A percentile compares a stretch with the other conserved stretches of the same genome.
phyloP scores from a whole-genome alignment of 2,888 invertebrate genomes.

The Brachycybe producta region DNA sequence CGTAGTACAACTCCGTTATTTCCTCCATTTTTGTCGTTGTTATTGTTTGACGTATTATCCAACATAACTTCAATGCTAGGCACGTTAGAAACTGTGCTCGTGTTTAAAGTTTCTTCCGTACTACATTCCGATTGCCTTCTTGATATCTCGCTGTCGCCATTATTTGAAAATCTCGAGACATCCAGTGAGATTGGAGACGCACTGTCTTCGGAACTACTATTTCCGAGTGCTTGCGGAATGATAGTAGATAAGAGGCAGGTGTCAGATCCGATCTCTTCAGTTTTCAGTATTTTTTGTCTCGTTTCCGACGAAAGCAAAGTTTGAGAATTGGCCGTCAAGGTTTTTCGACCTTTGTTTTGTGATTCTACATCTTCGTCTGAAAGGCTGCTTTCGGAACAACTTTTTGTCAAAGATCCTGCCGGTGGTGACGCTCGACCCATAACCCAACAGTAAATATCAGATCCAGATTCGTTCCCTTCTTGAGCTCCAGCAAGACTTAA shows the following conservation, averaged over 20 bases:
- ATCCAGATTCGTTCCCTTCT: slow-evolving; percentile 11
- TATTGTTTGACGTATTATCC: not conserved
- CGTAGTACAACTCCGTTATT: not conserved
- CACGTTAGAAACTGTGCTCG: not conserved
- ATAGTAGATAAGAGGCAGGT: too few species aligned
- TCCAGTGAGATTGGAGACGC: too few species aligned
- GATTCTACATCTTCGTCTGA: slow-evolving; percentile 47
- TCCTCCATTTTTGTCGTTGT: not conserved
- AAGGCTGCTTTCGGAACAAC: slow-evolving; percentile 76
- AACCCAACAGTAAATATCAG: slow-evolving; percentile 10
- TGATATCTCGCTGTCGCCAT: too few species aligned
- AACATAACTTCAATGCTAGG: slow-evolving; percentile 1
- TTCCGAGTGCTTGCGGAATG: too few species aligned
- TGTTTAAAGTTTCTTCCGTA: too few species aligned
- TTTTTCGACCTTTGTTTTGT: slow-evolving; percentile 1
- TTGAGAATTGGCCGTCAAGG: not conserved
- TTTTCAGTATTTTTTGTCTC: too few species aligned
- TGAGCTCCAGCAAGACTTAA: slow-evolving; percentile 21
- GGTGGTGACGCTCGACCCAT: slow-evolving; percentile 11
- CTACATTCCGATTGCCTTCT: too few species aligned
- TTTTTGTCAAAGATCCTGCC: slow-evolving; percentile 50
- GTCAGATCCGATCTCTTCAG: too few species aligned
- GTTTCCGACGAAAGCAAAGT: too few species aligned
- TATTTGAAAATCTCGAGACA: too few species aligned
- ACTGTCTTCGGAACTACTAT: not conserved